Base-by-base conservation (phyloP, 2,888 invertebrate species). In the Thera britannica region DNA sequence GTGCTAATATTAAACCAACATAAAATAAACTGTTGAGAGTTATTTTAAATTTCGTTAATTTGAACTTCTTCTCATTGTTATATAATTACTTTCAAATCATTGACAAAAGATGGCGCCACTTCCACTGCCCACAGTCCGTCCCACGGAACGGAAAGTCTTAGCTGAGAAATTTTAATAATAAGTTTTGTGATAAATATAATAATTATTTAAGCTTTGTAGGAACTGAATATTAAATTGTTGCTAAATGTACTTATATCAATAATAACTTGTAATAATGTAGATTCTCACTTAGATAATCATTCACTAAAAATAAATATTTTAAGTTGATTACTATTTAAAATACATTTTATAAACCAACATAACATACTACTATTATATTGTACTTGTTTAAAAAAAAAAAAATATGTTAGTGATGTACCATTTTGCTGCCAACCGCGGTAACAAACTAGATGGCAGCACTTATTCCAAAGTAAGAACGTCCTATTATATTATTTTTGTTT, bases 131-230 rank as follows among this genome's bases (percentile, higher is more conserved):
- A 12, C 23, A 65, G 52, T 48, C 65, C 65, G 54, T 65, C 65
- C 65, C 23, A 46, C 36, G 52, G 46, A 59, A 38, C 38, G 38
- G 23, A 59, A 48, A 59, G 54, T 55, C 55, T 65, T 23, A 9
- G 23, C 58, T n/a, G 11, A 41, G 12, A 2, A n/a, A 44, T 64
- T 36, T 49, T 41, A 51, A 49, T 48, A 62, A 57, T 51, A 65
- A 64, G 7, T 35, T 55, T 65, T 66, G 65, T 69, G 69, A 69
- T 66, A 69, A 51, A 57, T 23, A 38, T 57, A 55, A 12, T 54
- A 58, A 34, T 52, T 52, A 52, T 2, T 52, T 52, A 34, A 52
- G 52, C 52, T 34, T 34, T 8, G 34, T 51, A 52, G 9, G 44
- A 9, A 52, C 23, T 52, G 34, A 52, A 2, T 3, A 51, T 46